Conservation (phyloP, 2,888 invertebrate species). For the Andrena chrysosceles region DNA sequence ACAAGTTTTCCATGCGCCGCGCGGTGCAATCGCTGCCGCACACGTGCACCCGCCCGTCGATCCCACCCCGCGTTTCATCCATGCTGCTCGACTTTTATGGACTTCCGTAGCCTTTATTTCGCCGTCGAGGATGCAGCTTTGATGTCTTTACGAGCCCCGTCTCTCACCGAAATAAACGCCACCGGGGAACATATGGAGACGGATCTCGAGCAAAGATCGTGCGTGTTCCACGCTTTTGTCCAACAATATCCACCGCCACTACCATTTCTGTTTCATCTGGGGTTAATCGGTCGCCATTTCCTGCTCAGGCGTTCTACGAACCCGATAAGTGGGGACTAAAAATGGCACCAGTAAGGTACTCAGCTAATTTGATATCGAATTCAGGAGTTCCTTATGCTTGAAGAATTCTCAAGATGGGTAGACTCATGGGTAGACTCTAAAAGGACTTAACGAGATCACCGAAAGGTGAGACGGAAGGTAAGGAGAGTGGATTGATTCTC, state of each 20-base stretch:
- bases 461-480: conserved; percentile 4
- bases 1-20: not conserved
- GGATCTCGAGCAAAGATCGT: conserved; percentile 5
- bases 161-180: conserved; percentile 52
- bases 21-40: conserved; percentile 11
- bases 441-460: conserved; percentile 24
- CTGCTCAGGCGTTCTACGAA: conserved; percentile 3
- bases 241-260: conserved; percentile 12
- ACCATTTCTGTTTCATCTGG: not conserved
- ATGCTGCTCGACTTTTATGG: conserved; percentile 49
- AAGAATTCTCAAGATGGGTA: not conserved
- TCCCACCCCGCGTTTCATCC: conserved; percentile 23
- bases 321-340: not conserved
- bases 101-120: conserved; percentile 54
- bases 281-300: conserved; percentile 24
- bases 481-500: not conserved
- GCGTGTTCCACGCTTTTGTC: conserved; percentile 16
- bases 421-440: not conserved
- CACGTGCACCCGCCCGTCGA: conserved; percentile 31
- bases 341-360: not conserved
- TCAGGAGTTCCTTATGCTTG: not conserved
- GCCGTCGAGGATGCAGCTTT: conserved; percentile 48
- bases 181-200: conserved; percentile 26
- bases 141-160: conserved; percentile 57
- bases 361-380: too few species aligned